Evolutionary conservation across 2,797 vertebrate genomes (phyloP).

Genomic region (Coregonus ussuriensis): DNA sequence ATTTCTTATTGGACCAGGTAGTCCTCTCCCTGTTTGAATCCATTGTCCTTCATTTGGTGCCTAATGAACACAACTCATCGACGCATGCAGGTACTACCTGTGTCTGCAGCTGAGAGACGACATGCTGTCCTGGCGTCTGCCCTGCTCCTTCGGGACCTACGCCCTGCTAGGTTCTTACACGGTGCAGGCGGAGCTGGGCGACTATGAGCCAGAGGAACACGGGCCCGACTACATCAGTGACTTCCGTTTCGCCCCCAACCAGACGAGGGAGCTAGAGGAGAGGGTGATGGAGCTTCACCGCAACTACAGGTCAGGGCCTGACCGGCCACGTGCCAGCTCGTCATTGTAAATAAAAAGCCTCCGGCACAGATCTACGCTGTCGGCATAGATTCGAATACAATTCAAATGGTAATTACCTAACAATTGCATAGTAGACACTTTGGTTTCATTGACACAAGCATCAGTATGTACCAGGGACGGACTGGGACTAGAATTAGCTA

Average conservation of each 20-base stretch:
- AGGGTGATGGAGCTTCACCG: conserved; percentile 95
- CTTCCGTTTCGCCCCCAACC: conserved; percentile 93
- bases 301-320: conserved; percentile 85
- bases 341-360: background rate
- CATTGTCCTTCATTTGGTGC: background rate
- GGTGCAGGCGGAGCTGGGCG: conserved; percentile 92
- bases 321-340: background rate
- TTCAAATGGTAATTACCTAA: background rate
- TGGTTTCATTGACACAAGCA: background rate
- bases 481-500: background rate
- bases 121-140: conserved; percentile 92
- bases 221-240: conserved; percentile 90
- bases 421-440: background rate
- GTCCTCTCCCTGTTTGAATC: background rate
- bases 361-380: background rate
- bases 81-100: conserved; percentile 88
- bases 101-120: conserved; percentile 96
- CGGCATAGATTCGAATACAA: background rate
- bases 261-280: conserved; percentile 95
- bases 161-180: conserved; percentile 95
- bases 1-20: no score
- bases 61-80: conserved; percentile 10
- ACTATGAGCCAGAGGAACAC: conserved; percentile 90
- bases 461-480: background rate
- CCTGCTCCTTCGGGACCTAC: conserved; percentile 96